A percentile compares a stretch with the other conserved stretches of the same genome.
Evolutionary conservation across 2,888 invertebrate species (phyloP).

Genomic region (Bruchidius siliquastri): DNA sequence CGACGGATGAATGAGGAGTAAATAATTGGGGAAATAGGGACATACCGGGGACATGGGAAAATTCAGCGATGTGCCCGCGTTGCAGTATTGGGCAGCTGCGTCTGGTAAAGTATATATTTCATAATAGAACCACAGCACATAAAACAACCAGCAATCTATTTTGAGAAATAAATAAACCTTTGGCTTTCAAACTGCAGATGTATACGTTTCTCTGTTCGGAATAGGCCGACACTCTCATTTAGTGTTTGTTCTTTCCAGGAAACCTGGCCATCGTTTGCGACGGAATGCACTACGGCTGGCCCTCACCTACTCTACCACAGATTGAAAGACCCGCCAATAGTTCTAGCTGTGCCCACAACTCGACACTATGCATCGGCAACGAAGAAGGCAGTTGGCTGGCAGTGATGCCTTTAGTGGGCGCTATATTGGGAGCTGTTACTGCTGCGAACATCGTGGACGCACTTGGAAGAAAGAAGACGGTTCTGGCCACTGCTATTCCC

Average conservation of each 20-base stretch:
- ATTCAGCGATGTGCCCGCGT: neutral
- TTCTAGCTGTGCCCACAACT: slow-evolving; percentile 9
- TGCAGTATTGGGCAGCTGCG: neutral
- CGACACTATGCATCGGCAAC: slow-evolving; percentile 40
- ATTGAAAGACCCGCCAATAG: slow-evolving; percentile 41
- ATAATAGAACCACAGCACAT: neutral
- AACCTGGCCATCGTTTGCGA: slow-evolving; percentile 33
- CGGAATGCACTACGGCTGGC: slow-evolving; percentile 54
- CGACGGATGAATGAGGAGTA: neutral
- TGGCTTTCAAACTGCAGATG: too few relatives aligned
- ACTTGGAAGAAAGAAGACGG: slow-evolving; percentile 64
- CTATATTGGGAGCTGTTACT: slow-evolving; percentile 57
- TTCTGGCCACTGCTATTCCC: slow-evolving; percentile 57
- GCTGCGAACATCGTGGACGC: slow-evolving; percentile 61
- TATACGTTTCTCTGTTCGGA: too few relatives aligned
- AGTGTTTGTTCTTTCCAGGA: slow-evolving; percentile 8
- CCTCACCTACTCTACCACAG: slow-evolving; percentile 56
- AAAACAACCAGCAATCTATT: too few relatives aligned
- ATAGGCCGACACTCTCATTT: too few relatives aligned
- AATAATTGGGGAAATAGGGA: neutral
- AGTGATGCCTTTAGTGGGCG: slow-evolving; percentile 61
- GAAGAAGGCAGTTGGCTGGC: slow-evolving; percentile 60
- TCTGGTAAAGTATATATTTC: neutral
- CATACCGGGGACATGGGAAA: neutral
- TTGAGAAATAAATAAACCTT: too few relatives aligned